Conservation (phyloP, 2,113 vertebrate species). For the Mormyrus iriodes region DNA sequence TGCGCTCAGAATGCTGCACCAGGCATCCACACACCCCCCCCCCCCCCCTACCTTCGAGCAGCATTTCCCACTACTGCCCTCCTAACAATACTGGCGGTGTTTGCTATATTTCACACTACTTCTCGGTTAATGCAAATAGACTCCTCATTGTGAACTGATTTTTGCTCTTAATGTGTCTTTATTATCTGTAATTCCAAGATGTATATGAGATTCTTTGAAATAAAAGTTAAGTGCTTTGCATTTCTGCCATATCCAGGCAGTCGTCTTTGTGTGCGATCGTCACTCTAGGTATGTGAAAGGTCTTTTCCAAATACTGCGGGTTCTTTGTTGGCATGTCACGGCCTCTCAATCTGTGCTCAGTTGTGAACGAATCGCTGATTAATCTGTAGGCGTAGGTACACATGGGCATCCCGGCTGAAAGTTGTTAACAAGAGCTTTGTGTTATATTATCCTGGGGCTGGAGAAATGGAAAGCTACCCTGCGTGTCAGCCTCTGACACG, state of each 20-base stretch:
- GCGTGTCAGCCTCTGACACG: neutral
- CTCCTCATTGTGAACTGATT: slow-evolving; percentile 67
- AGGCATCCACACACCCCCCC: slow-evolving; percentile 47
- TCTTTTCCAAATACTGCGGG: neutral
- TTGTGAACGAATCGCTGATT: neutral
- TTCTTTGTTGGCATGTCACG: neutral
- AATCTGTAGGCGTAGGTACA: neutral
- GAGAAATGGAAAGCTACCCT: neutral
- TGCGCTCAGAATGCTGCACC: slow-evolving; percentile 51
- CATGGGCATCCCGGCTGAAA: neutral
- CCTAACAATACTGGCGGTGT: slow-evolving; percentile 62
- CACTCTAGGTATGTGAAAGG: neutral
- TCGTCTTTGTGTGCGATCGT: slow-evolving; percentile 13
- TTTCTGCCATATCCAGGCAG: slow-evolving; percentile 47
- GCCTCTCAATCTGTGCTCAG: neutral
- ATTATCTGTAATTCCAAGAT: slow-evolving; percentile 72
- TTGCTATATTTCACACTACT: slow-evolving; percentile 48
- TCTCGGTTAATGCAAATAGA: slow-evolving; percentile 54
- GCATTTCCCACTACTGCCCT: slow-evolving; percentile 59
- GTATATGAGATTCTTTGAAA: slow-evolving; percentile 74
- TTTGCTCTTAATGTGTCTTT: slow-evolving; percentile 69
- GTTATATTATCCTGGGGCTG: neutral
- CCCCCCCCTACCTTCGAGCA: slow-evolving; percentile 50
- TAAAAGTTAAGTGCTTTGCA: slow-evolving; percentile 74
- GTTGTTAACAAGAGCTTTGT: neutral